These are phyloP conservation scores for Stenodema calcarata DNA, from an alignment of 2,888 invertebrate genomes.

Conservation along the genomic window DNA sequence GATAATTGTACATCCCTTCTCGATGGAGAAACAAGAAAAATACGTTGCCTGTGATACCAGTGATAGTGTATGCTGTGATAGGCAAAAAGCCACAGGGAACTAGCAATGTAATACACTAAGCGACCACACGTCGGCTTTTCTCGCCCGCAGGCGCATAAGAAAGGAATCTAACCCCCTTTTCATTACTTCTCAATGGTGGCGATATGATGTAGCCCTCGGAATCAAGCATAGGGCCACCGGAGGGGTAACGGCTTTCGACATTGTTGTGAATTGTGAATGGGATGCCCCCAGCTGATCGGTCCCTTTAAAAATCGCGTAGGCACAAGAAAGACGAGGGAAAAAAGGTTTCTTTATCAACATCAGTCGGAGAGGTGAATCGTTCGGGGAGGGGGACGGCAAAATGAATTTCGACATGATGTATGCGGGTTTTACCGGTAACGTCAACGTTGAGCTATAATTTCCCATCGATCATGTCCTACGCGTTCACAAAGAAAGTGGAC, in stretches of 20 bases:
- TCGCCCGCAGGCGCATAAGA: conserved; percentile 4
- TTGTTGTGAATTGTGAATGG: conserved; percentile 7
- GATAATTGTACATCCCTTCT: no score
- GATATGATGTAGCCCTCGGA: neutral
- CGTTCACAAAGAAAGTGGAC: no score
- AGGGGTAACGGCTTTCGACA: conserved; percentile 3
- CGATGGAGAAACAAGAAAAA: no score
- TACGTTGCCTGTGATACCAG: no score
- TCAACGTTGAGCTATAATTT: no score
- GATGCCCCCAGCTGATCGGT: conserved; percentile 21
- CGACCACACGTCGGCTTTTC: neutral
- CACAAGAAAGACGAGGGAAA: neutral
- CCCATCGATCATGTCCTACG: no score
- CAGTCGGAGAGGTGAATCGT: neutral
- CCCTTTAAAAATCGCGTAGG: conserved; percentile 3
- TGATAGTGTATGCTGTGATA: no score
- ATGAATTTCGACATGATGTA: neutral
- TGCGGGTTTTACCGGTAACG: neutral
- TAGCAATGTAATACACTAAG: neutral
- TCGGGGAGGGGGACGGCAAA: neutral
- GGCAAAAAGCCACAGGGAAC: neutral
- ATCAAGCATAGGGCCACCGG: neutral
- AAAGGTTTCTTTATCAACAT: neutral
- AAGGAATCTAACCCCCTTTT: neutral
- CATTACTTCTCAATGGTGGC: conserved; percentile 6